phyloP scores from a whole-genome alignment of 2,113 vertebrate species.

The Lophura nycthemera region DNA sequence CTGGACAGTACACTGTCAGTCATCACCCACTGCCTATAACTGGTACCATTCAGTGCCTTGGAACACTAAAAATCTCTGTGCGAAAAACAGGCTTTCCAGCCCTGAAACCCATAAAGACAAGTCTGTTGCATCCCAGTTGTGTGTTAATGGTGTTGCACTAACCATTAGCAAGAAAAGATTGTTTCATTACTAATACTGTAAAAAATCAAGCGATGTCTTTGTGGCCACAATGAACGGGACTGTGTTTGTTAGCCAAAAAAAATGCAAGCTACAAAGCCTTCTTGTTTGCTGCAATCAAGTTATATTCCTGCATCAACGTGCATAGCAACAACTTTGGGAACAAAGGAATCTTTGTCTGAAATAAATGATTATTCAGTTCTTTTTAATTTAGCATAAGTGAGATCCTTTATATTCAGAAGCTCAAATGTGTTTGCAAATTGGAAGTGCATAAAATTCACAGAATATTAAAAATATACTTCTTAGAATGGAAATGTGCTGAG shows the following conservation, averaged over 20 bases:
- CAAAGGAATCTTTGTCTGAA: conserved; percentile 63
- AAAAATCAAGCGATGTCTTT: conserved; percentile 69
- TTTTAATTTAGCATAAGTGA: conserved; percentile 53
- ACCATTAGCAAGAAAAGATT: conserved; percentile 32
- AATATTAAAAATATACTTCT: conserved; percentile 5
- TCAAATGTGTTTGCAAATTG: not conserved
- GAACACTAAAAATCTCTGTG: not conserved
- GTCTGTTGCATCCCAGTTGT: not conserved
- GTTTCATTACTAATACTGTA: conserved; percentile 41
- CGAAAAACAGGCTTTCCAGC: not conserved
- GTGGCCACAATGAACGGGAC: conserved; percentile 48
- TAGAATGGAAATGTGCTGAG: not conserved
- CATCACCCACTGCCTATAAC: not conserved
- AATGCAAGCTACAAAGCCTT: conserved; percentile 46
- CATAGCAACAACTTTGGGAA: conserved; percentile 55
- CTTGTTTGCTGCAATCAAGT: conserved; percentile 64
- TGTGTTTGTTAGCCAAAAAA: conserved; percentile 28
- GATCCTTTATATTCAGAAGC: conserved; percentile 38
- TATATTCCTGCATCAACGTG: conserved; percentile 50
- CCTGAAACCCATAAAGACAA: not conserved
- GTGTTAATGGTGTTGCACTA: conserved; percentile 2
- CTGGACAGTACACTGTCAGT: not conserved
- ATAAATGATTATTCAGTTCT: conserved; percentile 50
- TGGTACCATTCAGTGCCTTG: not conserved
- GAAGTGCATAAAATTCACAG: conserved; percentile 33